Base-by-base conservation (phyloP, 2,113 vertebrate genomes). In the Tamias sibiricus region DNA sequence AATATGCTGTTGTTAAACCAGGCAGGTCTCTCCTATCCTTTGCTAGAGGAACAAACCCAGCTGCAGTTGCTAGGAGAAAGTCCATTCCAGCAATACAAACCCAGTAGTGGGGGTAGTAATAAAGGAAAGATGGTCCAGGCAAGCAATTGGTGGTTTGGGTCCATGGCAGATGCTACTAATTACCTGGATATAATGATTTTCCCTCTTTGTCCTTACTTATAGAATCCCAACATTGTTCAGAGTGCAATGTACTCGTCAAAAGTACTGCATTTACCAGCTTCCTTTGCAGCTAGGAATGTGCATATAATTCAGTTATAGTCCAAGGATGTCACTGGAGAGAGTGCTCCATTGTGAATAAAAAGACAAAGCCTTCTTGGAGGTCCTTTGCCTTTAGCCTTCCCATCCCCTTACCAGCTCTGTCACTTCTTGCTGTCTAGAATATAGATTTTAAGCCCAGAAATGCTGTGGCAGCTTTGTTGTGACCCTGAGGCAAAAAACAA, bases 1-100 rank as follows among this genome's bases (percentile, higher is more conserved):
- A 54, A 95, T 74, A 47, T 87, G 52, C 88, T 96, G 14, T 77
- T 92, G 92, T 92, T 97, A 97, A 97, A 87, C 37, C 71, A 97
- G 44, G 44, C 76, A 96, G 71, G 13, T 94, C 49, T 96, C 52
- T 96, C 75, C 75, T 77, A 77, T 64, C 32, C 80, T 94, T 13
- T 87, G 52, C 66, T 96, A 95, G 57, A 96, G 62, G 75, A 96
- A 90, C n/a, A 97, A 97, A 87, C 54, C 77, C 5, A 87, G 57
- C 87, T 77, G 8, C 68, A 87, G 54, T 92, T 95, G 26, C 84
- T 87, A 59, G 57, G 66, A 96, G 87, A 85, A 84, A 97, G 35
- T 95, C 52, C 85, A 93, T 71, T 83, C 30, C n/a, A 88, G 24
- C 26, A 84, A 74, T 91, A 68, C 89, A 88, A 94, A 83, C 16